Evolutionary conservation across 2,888 invertebrate species (phyloP), one percentile per base, ranked within the genome.

Genomic region (Hecatera dysodea): DNA sequence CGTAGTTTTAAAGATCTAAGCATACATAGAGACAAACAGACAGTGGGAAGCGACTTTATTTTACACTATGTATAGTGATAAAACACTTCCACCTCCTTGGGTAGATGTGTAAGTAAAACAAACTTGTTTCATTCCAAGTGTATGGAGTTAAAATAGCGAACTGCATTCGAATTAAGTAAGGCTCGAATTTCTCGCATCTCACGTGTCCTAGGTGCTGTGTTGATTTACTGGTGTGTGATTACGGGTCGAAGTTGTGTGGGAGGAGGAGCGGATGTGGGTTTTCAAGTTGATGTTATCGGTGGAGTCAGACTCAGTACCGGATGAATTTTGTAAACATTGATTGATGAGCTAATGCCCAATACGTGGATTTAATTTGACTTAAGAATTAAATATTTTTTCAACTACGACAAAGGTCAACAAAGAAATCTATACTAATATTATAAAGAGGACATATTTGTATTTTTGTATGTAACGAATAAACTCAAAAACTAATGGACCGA

Each of bases 141-240:
- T 69, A 67, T 71, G 50, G 12, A 71, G 80, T 67, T 78, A 72
- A 80, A 78, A 81, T 74, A 70, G 68, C 66, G 63, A 64, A 69
- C 71, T 82, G 82, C 74, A 82, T 82, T 80, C 74, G 74, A 81
- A 81, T 81, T 82, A 82, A 78, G 79, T 71, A 68, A 60, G 52
- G 79, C 60, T 68, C 61, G 74, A 81, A 82, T 74, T 81, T 78
- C 79, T 71, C 73, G 46, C 70, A 59, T 60, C 70, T 78, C 70
- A 57, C 57, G 67, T 72, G 80, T 44, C 62, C 66, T 63, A 52
- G 53, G 67, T 71, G 82, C 80, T 74, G 63, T 78, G 80, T 81
- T 81, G 79, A 82, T 71, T 82, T 74, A 82, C 74, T 50, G 70
- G 57, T 64, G 68, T 78, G 68, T 82, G 68, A 81, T 66, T 74